Evolutionary conservation across 1,140 invertebrate genomes (phyloP).

Genomic region (Drosophila ironensis): DNA sequence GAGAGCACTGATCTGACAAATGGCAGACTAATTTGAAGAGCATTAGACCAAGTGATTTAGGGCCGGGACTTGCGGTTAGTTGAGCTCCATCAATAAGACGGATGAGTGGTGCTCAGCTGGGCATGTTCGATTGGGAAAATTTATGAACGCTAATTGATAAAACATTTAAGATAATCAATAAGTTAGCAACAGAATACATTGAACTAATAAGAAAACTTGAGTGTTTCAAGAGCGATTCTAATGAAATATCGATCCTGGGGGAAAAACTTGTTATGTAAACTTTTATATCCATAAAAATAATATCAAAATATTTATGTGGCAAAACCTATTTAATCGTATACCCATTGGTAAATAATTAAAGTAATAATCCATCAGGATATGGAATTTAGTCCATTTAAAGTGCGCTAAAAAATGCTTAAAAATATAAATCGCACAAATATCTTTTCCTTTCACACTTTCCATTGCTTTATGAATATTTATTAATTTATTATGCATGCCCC

Average conservation of each 20-base stretch:
- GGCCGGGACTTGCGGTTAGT: conserved; percentile 28
- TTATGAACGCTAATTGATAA: not conserved
- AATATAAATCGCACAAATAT: not conserved
- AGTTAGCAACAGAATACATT: too few species aligned
- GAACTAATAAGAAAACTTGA: too few species aligned
- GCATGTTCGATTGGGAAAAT: conserved; percentile 19
- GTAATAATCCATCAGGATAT: too few species aligned
- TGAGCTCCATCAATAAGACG: conserved; percentile 35
- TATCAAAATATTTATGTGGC: too few species aligned
- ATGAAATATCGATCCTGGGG: too few species aligned
- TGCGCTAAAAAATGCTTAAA: too few species aligned
- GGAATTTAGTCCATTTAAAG: too few species aligned
- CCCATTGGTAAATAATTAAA: too few species aligned
- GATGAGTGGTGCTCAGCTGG: conserved; percentile 7
- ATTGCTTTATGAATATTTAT: not conserved
- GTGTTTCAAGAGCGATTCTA: too few species aligned
- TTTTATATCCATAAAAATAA: too few species aligned
- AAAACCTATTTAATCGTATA: too few species aligned
- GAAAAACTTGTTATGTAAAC: too few species aligned
- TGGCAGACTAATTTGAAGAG: conserved; percentile 58
- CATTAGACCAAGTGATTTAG: conserved; percentile 69
- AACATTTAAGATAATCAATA: not conserved
- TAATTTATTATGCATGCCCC: not conserved
- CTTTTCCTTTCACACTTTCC: not conserved
- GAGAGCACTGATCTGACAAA: conserved; percentile 42